A percentile compares a stretch with the other conserved stretches of the same genome.
Conservation (phyloP, 2,113 vertebrate species). For the Caranx melampygus region DNA sequence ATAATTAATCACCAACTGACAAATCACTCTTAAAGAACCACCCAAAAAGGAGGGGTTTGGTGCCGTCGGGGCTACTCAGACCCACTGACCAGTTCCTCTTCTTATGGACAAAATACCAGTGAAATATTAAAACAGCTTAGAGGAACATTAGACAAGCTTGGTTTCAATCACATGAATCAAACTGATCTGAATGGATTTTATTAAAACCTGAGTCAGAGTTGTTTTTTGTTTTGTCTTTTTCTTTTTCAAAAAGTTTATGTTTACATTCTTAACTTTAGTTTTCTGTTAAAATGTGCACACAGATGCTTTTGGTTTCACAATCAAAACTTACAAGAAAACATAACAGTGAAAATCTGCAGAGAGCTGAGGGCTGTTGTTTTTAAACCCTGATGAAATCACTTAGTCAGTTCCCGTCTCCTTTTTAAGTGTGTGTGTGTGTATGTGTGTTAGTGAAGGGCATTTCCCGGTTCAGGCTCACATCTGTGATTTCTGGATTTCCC, state of each 20-base stretch:
- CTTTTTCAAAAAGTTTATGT: no score
- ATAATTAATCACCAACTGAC: neutral
- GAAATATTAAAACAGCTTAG: neutral
- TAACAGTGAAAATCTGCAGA: slow-evolving; percentile 21
- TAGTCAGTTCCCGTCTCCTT: slow-evolving; percentile 20
- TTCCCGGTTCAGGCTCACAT: neutral
- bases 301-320: slow-evolving; percentile 2
- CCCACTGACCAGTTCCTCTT: neutral
- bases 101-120: neutral
- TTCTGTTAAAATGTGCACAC: neutral
- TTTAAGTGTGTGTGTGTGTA: no score
- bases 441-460: neutral
- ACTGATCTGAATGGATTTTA: neutral
- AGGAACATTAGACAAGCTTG: neutral
- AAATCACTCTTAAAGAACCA: neutral
- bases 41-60: neutral
- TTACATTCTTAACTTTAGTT: neutral
- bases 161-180: neutral
- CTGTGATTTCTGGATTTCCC: neutral
- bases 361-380: slow-evolving; percentile 1
- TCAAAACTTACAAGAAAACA: slow-evolving; percentile 1
- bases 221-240: neutral
- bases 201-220: neutral
- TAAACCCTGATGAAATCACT: neutral
- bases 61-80: neutral